Base-by-base conservation (phyloP, 64 coral and sea anemone species). In the Montipora efflorescens region DNA sequence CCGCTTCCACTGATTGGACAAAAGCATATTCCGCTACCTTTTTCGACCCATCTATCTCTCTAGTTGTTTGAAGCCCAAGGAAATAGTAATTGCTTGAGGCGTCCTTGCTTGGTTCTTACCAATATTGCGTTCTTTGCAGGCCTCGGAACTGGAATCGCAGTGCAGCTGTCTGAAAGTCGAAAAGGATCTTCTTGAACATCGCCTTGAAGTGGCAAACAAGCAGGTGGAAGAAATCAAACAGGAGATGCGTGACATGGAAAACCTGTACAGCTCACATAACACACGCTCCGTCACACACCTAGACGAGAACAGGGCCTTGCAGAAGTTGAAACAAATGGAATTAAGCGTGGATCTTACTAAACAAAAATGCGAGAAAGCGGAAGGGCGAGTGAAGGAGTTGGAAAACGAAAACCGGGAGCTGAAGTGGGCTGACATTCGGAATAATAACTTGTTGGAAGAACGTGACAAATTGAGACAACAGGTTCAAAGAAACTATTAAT, bases 341-440 rank as follows among this genome's bases (percentile, higher is more conserved):
- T 91, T 91, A 11, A 82, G 70, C 47, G 18, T 91, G 16, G 89
- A 91, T 9, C 48, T 91, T 8, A 91, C 89, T 6, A 91, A 91
- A 19, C 89, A 91, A 62, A 81, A 91, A 57, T 82, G 78, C 7
- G 77, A 91, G 21, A 91, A 91, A 72, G 89, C 89, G 1, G 89
- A 91, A 23, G 1, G 20, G 28, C 64, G 89, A n/a, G 61, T 82
- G 14, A 91, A 91, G 21, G 89, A 91, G 70, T 46, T 91, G 19
- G 89, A 91, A 81, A 78, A 23, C 21, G 89, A 91, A 12, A 91
- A 91, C 47, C 75, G 89, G 15, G 78, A 91, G 78, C 36, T 92
- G 15, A 92, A 67, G 19, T 80, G 80, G 13, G 90, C 90, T 13
- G 90, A 92, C 19, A 77, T 83, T 23, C 43, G 70, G 5, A 92